Base-by-base conservation (phyloP, 2,113 vertebrate genomes). In the Pedetes capensis region DNA sequence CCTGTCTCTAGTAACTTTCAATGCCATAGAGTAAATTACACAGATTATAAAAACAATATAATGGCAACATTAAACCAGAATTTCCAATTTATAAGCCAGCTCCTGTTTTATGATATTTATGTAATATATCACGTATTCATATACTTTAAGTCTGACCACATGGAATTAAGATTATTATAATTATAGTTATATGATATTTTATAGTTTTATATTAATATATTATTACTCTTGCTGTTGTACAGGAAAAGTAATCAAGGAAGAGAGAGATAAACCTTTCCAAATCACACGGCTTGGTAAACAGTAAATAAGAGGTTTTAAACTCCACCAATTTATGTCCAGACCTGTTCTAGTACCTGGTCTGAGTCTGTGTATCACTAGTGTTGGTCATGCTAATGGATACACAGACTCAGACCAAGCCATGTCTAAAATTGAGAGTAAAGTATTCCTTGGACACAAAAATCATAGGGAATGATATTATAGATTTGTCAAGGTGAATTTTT, bases 61-160 rank as follows among this genome's bases (percentile, higher is more conserved):
- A 64, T n/a, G 3, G n/a, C n/a, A 95, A 80, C 22, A 80, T 83
- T 74, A 76, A 92, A n/a, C 8, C 9, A 90, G 71, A 90, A 87
- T 79, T 94, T 93, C 3, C 10, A 93, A 34, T 75, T 74, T 14
- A 89, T 49, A 95, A 87, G 29, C 25, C 27, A 95, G 8, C 10
- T 3, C 39, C 7, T 89, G 2, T 76, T 92, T 34, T 79, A 47
- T 82, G 8, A 17, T 51, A 66, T 32, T 51, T 32, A 22, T 32
- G 17, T 59, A 29, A n/a, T 44, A 9, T 57, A 25, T 69, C n/a
- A 76, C 64, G 25, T 39, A n/a, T 63, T 37, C 7, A 75, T 51
- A 86, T 64, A 39, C 0, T 94, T 83, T 84, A 66, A 61, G 1
- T 80, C 47, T 5, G 84, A 76, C 8, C 87, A 6, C 29, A 75